Base-by-base conservation (phyloP, 2,113 vertebrate genomes). In the Coptodon rendalli region DNA sequence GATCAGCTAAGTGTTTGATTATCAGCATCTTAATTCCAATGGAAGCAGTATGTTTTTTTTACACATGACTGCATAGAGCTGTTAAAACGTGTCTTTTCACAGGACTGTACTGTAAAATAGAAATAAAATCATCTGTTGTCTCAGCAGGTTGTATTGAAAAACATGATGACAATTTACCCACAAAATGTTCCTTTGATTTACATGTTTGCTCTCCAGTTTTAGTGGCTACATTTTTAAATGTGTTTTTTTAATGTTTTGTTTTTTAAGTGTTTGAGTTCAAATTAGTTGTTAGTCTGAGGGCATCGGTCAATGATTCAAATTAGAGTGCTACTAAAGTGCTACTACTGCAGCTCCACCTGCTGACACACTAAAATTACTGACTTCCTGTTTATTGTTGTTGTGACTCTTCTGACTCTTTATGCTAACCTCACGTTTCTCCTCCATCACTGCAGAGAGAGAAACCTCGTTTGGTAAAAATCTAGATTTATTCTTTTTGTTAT, bases 301-400 rank as follows among this genome's bases (percentile, higher is more conserved):
- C 22, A 0, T 73, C 68, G 1, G 0, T 43, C 63, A 68, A 13
- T 12, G 0, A 43, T 71, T 71, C 19, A 2, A 68, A 68, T 38
- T 68, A 3, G 2, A 63, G 59, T n/a, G 10, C 31, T 66, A 7
- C 31, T n/a, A 12, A 66, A 36, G 40, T 5, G 68, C 68, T 2
- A 16, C 68, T 48, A 22, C 40, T 76, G 68, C 68, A 76, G 68
- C 40, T 9, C 68, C 68, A 76, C 40, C 68, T 76, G 68, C 22
- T 76, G 68, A 76, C 68, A 45, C 22, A 76, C 22, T 10, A 48
- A 29, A 24, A 76, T 48, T 11, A 76, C 40, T 76, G 40, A 29
- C 68, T 48, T 48, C 68, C 68, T 48, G 68, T 17, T 73, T 43
- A 27, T 73, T 16, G 13, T 29, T 73, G 8, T 17, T 48, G 40